phyloP scores from a whole-genome alignment of 2,797 vertebrate genomes.

The Furcifer pardalis region DNA sequence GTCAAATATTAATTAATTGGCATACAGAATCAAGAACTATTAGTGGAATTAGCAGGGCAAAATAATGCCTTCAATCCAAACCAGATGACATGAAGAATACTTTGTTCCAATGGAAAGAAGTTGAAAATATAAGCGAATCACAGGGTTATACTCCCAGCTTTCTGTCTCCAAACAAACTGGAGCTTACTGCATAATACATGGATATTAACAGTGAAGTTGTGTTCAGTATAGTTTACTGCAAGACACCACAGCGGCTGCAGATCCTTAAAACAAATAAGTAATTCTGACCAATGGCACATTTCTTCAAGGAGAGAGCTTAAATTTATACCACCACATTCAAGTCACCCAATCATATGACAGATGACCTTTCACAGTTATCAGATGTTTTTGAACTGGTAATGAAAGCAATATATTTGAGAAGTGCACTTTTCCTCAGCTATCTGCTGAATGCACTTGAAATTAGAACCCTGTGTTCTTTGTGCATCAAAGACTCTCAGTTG shows the following conservation, averaged over 20 bases:
- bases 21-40: no score
- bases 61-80: background rate
- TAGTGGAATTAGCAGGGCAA: no score
- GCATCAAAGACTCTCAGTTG: conserved; percentile 25
- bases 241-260: conserved; percentile 34
- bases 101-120: background rate
- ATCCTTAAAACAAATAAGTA: background rate
- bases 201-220: conserved; percentile 31
- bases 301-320: conserved; percentile 27
- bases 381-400: conserved; percentile 32
- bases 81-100: background rate
- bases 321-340: conserved; percentile 5
- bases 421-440: conserved; percentile 51
- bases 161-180: conserved; percentile 25
- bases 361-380: conserved; percentile 26
- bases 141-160: background rate
- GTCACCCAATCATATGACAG: conserved; percentile 19
- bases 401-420: conserved; percentile 20
- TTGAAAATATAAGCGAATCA: background rate
- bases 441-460: conserved; percentile 40
- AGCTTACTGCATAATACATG: conserved; percentile 37
- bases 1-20: no score
- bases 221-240: conserved; percentile 49
- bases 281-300: conserved; percentile 45
- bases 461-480: conserved; percentile 26